Conservation (phyloP, 2,113 vertebrate species). For the Tupaia tana region DNA sequence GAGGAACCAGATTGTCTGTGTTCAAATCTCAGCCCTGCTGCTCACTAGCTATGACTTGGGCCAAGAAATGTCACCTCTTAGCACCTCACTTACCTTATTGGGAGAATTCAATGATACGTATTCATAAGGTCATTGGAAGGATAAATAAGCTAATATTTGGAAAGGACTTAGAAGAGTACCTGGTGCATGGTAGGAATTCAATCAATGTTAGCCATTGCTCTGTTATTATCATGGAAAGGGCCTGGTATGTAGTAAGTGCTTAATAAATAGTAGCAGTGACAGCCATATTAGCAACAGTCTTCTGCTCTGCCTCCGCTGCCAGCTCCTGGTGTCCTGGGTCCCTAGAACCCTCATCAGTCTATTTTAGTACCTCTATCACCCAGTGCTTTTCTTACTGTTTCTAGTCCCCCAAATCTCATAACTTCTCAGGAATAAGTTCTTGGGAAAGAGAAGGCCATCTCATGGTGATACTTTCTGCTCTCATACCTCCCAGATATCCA, state of each 20-base stretch:
- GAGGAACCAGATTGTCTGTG: background rate
- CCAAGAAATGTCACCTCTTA: background rate
- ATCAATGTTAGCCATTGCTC: background rate
- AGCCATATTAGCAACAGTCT: background rate
- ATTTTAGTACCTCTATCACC: background rate
- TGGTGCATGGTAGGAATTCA: background rate
- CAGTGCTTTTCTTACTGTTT: background rate
- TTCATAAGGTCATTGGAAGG: background rate
- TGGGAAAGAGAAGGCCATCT: background rate
- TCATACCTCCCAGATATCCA: background rate
- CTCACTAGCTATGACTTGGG: background rate
- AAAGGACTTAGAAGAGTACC: background rate
- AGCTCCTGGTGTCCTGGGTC: background rate
- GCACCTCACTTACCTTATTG: background rate
- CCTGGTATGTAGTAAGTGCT: background rate
- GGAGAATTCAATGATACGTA: background rate
- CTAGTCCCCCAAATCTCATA: background rate
- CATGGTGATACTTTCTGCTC: background rate
- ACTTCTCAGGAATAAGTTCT: background rate
- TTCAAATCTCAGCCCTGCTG: background rate
- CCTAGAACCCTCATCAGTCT: background rate
- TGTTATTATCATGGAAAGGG: background rate
- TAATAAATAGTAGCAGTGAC: background rate
- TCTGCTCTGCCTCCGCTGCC: background rate
- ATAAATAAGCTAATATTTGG: background rate